Base-by-base conservation (phyloP, 2,888 invertebrate genomes). In the Cryptocephalus moraei region DNA sequence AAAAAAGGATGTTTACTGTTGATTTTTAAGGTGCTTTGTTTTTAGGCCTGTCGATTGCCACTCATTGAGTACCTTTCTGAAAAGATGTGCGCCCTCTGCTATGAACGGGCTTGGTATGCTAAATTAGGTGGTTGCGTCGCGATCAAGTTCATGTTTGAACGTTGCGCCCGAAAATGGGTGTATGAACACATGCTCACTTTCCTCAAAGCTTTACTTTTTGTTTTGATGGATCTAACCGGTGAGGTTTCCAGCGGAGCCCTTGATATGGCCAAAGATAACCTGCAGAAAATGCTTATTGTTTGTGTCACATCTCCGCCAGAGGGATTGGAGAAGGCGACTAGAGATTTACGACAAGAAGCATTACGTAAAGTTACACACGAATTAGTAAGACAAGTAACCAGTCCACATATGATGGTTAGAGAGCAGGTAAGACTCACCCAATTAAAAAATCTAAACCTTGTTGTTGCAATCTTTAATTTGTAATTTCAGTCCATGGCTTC, bases 61-160 rank as follows among this genome's bases (percentile, higher is more conserved):
- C 71, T 96, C 45, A 91, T 96, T 80, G 93, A 94, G 64, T 94
- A 97, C 69, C 71, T 97, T 33, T 88, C 92, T 0, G 95, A 96
- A 62, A 82, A 86, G 59, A 91, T 99, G 89, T 91, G 92, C 52
- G 81, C 89, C 0, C 70, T 99, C 9, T 99, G 97, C 66, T 96
- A 97, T 68, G 95, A 96, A 63, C 78, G 95, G 10, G 95, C 97
- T 0, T 99, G 97, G 97, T 99, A 95, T 68, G 89, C 95, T 0
- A 96, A 97, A 72, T 76, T 95, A 43, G 97, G 97, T 32, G 97
- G 97, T 39, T 94, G 94, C 62, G 86, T 90, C 56, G 92, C 92
- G 0, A 86, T 95, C 36, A 86, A 88, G 62, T 91, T 90, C 62
- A 77, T 95, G 63, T 86, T 91, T 57, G 91, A 93, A 56, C 79